Evolutionary conservation across 1,140 invertebrate species (phyloP).

Genomic region (Ceratosolen fusciceps): DNA sequence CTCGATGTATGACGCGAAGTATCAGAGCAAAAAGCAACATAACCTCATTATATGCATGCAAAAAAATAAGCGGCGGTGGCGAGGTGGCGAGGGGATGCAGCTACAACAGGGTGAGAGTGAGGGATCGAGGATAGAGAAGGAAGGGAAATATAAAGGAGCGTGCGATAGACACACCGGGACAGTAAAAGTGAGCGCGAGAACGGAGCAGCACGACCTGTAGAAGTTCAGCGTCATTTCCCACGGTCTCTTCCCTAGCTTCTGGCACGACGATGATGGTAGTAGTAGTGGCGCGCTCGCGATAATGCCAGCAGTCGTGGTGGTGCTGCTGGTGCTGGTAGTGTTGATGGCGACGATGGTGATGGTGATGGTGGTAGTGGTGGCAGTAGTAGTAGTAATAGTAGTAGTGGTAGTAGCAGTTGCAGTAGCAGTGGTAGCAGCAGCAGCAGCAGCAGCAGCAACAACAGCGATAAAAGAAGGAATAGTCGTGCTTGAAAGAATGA

Average conservation of each 20-base stretch:
- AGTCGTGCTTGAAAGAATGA: slow-evolving; percentile 22
- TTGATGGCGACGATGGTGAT: no score
- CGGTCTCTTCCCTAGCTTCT: slow-evolving; percentile 54
- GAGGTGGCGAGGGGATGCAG: background rate
- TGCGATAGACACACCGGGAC: background rate
- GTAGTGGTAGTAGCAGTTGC: no score
- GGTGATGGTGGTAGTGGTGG: no score
- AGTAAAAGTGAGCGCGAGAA: slow-evolving; percentile 3
- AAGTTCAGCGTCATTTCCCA: slow-evolving; percentile 68
- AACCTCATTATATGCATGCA: background rate
- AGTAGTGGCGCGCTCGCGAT: slow-evolving; percentile 36
- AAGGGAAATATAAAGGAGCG: background rate
- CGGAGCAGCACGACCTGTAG: slow-evolving; percentile 42
- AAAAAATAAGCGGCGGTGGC: no score
- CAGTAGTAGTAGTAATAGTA: no score
- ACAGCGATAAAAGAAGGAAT: slow-evolving; percentile 29
- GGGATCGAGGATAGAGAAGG: background rate
- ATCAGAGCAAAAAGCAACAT: background rate
- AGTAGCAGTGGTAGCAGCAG: no score
- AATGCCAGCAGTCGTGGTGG: slow-evolving; percentile 42
- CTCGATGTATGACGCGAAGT: background rate
- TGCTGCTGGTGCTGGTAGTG: no score
- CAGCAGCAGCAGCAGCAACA: no score
- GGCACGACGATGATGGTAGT: slow-evolving; percentile 47
- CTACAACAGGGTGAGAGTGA: background rate